Evolutionary conservation across 2,888 invertebrate genomes (phyloP).

Genomic region (Andrena bicolor): DNA sequence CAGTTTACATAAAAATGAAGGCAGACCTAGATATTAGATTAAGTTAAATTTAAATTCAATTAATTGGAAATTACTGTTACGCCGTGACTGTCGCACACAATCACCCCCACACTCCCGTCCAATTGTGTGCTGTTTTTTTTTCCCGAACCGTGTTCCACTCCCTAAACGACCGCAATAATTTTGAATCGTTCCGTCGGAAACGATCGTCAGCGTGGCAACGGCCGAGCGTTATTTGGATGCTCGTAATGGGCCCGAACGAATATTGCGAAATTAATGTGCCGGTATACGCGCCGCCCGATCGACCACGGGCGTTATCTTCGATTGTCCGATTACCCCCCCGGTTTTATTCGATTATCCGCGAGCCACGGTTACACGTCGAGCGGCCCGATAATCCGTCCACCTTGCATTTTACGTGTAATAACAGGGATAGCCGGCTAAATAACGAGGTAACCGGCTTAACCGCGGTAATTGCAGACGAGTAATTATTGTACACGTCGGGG

Average conservation of each 20-base stretch:
- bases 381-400: constrained; percentile 38
- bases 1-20: too few species aligned
- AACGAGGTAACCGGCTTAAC: constrained; percentile 37
- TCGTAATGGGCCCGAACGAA: constrained; percentile 24
- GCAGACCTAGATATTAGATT: too few species aligned
- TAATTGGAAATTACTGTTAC: too few species aligned
- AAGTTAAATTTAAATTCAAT: too few species aligned
- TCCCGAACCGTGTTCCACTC: background rate
- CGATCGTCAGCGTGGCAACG: background rate
- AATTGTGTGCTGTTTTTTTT: background rate
- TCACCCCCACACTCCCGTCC: too few species aligned
- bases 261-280: constrained; percentile 37
- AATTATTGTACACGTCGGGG: background rate
- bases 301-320: constrained; percentile 37
- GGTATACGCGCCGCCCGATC: constrained; percentile 16
- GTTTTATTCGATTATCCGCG: constrained; percentile 46
- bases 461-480: constrained; percentile 28
- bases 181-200: background rate
- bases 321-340: constrained; percentile 43
- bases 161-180: background rate
- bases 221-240: background rate
- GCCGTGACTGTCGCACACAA: too few species aligned
- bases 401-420: constrained; percentile 50
- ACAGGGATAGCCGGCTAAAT: constrained; percentile 26
- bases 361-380: background rate